Conservation (phyloP, 2,888 invertebrate genomes). For the Ennomos quercinarius region DNA sequence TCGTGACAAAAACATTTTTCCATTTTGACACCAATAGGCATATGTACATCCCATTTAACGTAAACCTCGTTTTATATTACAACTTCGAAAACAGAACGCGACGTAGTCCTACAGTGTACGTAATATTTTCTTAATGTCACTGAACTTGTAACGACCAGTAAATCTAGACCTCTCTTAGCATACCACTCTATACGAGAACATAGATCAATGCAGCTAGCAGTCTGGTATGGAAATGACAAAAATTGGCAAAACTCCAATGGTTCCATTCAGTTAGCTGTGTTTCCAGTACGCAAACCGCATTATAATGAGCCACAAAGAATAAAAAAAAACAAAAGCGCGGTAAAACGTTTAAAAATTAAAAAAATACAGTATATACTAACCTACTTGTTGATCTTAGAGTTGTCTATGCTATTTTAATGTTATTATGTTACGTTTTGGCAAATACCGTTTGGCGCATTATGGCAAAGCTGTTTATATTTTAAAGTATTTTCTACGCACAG, state of each 20-base stretch:
- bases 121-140: conserved; percentile 52
- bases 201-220: conserved; percentile 45
- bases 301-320: conserved; percentile 62
- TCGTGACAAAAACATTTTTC: conserved; percentile 3
- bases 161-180: conserved; percentile 40
- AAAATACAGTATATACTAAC: conserved; percentile 31
- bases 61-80: conserved; percentile 28
- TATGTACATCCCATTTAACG: conserved; percentile 8
- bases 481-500: conserved; percentile 2
- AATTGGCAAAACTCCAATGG: conserved; percentile 71
- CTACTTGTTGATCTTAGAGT: conserved; percentile 40
- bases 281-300: conserved; percentile 71
- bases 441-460: conserved; percentile 18
- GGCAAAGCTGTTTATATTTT: conserved; percentile 25
- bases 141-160: conserved; percentile 47
- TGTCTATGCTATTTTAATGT: background rate
- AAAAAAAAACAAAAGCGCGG: conserved; percentile 42
- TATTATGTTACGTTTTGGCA: conserved; percentile 9
- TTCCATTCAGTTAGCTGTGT: conserved; percentile 65
- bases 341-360: conserved; percentile 38
- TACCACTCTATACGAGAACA: conserved; percentile 23
- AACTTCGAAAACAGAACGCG: conserved; percentile 32
- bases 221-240: conserved; percentile 62
- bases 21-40: background rate
- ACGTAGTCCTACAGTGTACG: conserved; percentile 34